phyloP scores from a whole-genome alignment of 2,888 invertebrate genomes.

The Tridacna gigas region DNA sequence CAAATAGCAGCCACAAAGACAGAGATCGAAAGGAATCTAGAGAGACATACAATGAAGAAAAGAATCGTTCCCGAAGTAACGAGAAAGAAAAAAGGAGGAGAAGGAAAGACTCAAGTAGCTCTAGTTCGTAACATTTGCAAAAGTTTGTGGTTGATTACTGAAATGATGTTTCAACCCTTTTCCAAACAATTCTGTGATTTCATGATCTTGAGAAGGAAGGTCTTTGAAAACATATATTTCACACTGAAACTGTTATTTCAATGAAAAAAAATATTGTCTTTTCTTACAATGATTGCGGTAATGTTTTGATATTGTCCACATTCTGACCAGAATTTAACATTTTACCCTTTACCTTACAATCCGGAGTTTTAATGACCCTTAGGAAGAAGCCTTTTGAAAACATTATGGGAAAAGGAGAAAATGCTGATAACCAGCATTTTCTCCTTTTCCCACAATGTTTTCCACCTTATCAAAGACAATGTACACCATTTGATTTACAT shows the following conservation, averaged over 20 bases:
- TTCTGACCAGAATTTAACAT: too few species aligned
- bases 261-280: too few species aligned
- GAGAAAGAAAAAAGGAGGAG: conserved; percentile 6
- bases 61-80: neutral
- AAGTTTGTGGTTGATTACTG: neutral
- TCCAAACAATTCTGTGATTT: too few species aligned
- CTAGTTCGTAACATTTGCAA: neutral
- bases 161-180: too few species aligned
- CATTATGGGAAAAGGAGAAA: neutral
- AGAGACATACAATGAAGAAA: neutral
- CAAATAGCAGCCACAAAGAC: neutral
- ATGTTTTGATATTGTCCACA: too few species aligned
- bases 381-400: neutral
- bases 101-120: conserved; percentile 7
- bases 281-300: too few species aligned
- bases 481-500: too few species aligned
- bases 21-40: neutral
- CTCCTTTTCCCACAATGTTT: neutral
- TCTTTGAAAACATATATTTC: neutral
- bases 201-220: neutral
- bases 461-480: too few species aligned
- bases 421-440: neutral
- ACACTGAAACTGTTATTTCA: too few species aligned
- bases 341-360: too few species aligned
- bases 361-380: too few species aligned